Conservation (phyloP, 2,113 vertebrate genomes). For the Thinocorus orbignyianus region DNA sequence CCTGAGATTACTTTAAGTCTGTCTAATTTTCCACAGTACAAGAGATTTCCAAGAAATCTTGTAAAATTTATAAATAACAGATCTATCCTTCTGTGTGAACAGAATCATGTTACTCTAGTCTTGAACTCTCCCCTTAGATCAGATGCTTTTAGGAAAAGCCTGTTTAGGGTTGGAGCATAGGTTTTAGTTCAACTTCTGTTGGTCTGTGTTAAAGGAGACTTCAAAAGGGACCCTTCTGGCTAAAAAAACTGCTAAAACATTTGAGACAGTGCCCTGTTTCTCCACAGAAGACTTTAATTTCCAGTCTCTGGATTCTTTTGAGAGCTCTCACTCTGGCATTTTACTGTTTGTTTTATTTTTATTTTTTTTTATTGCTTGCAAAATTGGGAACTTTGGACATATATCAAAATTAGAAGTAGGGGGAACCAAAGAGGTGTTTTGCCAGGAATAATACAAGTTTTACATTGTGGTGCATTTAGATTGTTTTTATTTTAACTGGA, state of each 20-base stretch:
- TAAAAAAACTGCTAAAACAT: not conserved
- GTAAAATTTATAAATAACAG: not conserved
- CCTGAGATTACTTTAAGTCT: not conserved
- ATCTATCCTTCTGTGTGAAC: not conserved
- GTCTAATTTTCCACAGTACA: not conserved
- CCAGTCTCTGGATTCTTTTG: not conserved
- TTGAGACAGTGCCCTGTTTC: not conserved
- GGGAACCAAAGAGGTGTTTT: not conserved
- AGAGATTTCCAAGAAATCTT: not conserved
- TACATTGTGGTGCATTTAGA: not conserved
- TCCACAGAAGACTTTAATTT: not conserved
- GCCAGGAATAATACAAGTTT: not conserved
- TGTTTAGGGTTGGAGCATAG: not conserved
- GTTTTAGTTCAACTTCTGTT: not conserved
- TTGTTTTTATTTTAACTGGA: not conserved
- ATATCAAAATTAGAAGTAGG: not conserved
- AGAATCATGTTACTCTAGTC: rapidly evolving
- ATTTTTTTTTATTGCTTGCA: not conserved
- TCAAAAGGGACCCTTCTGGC: not conserved
- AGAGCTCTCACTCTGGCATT: not conserved
- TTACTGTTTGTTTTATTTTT: not conserved
- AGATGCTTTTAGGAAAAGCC: not conserved
- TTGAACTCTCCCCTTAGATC: not conserved
- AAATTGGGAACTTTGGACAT: not conserved
- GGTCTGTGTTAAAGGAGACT: not conserved